Conservation (phyloP, 2,797 vertebrate species). For the Mormyrus proboscirostris region DNA sequence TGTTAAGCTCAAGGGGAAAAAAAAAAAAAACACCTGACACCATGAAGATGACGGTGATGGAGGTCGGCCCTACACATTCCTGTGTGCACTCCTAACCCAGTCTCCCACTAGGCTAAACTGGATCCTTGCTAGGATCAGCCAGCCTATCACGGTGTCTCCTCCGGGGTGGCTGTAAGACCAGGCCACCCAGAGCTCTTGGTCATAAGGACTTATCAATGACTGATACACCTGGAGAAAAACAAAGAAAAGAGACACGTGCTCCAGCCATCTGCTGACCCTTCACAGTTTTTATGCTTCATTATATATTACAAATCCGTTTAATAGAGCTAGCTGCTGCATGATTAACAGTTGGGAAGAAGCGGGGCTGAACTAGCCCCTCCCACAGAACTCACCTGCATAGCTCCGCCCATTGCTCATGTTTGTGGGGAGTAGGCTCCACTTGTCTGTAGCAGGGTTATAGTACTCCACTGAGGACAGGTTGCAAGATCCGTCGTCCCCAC, state of each 20-base stretch:
- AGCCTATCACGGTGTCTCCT: constrained; percentile 26
- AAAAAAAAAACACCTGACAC: background rate
- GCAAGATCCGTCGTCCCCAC: constrained; percentile 93
- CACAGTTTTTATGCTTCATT: background rate
- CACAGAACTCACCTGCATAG: constrained; percentile 71
- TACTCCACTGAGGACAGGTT: constrained; percentile 91
- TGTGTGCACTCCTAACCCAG: background rate
- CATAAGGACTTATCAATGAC: constrained; percentile 69
- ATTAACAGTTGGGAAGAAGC: background rate
- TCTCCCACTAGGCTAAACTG: background rate
- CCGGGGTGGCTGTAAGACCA: constrained; percentile 13
- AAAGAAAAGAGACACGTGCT: background rate
- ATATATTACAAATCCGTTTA: background rate
- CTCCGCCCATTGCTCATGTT: constrained; percentile 96
- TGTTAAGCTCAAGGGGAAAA: background rate
- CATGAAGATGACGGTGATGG: background rate
- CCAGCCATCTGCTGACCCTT: background rate
- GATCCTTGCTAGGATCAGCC: background rate
- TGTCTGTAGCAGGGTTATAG: constrained; percentile 84
- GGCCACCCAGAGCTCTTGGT: constrained; percentile 39
- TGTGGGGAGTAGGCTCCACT: constrained; percentile 85
- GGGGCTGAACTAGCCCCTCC: background rate
- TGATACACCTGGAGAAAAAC: constrained; percentile 55
- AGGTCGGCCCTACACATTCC: background rate
- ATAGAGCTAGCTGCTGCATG: background rate